Percentiles rank a stretch among this genome's conserved stretches.
phyloP scores from a whole-genome alignment of 2,888 invertebrate genomes.

The Sinelater perroti region DNA sequence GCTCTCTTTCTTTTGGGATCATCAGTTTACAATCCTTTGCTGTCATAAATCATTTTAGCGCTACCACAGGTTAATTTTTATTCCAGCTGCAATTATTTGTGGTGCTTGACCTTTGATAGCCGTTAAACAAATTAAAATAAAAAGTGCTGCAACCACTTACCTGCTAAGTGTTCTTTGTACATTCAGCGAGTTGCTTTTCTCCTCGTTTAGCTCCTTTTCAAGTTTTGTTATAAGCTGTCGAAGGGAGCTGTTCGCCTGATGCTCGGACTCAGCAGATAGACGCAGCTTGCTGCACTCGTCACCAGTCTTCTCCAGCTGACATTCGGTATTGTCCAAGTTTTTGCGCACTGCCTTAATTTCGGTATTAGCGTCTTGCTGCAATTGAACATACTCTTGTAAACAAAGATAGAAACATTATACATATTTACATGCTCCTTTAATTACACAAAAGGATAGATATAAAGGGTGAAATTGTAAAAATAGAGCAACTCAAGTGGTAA shows the following conservation, averaged over 20 bases:
- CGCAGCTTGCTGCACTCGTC: conserved; percentile 64
- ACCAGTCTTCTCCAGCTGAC: conserved; percentile 62
- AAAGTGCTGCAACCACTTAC: conserved; percentile 41
- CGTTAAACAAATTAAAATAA: background rate
- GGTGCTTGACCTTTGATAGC: too few species aligned
- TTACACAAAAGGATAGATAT: conserved; percentile 15
- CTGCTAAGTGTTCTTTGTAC: conserved; percentile 60
- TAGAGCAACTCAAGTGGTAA: too few species aligned
- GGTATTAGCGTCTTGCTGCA: conserved; percentile 53
- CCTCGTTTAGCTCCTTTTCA: conserved; percentile 63
- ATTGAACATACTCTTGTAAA: too few species aligned
- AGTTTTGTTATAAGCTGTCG: conserved; percentile 64
- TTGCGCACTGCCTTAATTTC: conserved; percentile 58
- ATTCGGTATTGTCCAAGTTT: conserved; percentile 59
- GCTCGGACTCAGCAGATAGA: conserved; percentile 65
- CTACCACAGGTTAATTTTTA: too few species aligned
- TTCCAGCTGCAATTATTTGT: too few species aligned
- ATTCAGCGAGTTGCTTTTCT: conserved; percentile 62
- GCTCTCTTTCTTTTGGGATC: too few species aligned
- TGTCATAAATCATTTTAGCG: too few species aligned
- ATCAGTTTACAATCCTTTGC: background rate
- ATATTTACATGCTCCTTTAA: too few species aligned
- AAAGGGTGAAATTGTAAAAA: background rate
- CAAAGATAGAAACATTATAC: too few species aligned
- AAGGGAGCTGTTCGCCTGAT: conserved; percentile 63